These are phyloP conservation scores for Uromys caudimaculatus DNA, from an alignment of 2,797 vertebrate genomes.

Conservation along the genomic window DNA sequence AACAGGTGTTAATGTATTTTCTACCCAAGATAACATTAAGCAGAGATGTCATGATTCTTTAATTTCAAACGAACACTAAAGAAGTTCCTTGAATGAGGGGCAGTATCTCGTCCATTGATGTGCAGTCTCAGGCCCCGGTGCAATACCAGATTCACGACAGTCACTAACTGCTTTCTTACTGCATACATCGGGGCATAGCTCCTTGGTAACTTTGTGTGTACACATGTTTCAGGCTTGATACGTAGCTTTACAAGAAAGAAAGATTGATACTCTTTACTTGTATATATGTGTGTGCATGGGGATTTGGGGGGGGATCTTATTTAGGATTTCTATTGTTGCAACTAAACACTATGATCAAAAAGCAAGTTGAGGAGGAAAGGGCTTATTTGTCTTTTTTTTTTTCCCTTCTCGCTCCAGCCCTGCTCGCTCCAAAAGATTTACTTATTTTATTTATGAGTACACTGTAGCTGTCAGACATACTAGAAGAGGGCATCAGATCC, in stretches of 20 bases:
- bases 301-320: no score
- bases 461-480: no score
- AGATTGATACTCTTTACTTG: neutral
- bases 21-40: neutral
- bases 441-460: no score
- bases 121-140: neutral
- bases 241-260: neutral
- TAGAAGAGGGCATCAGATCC: no score
- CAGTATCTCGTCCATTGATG: neutral
- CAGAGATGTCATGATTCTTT: constrained; percentile 18
- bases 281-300: neutral
- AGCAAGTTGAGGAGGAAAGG: no score
- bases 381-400: no score
- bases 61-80: constrained; percentile 20
- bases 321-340: no score
- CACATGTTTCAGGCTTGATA: neutral
- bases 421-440: no score
- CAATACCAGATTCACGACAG: neutral
- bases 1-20: neutral
- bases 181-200: neutral
- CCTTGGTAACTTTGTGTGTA: neutral
- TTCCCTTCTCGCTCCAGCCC: no score
- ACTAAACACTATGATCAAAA: no score
- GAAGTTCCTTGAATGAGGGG: neutral
- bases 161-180: neutral